Conservation (phyloP, 2,797 vertebrate species). For the Sebastes goodei region DNA sequence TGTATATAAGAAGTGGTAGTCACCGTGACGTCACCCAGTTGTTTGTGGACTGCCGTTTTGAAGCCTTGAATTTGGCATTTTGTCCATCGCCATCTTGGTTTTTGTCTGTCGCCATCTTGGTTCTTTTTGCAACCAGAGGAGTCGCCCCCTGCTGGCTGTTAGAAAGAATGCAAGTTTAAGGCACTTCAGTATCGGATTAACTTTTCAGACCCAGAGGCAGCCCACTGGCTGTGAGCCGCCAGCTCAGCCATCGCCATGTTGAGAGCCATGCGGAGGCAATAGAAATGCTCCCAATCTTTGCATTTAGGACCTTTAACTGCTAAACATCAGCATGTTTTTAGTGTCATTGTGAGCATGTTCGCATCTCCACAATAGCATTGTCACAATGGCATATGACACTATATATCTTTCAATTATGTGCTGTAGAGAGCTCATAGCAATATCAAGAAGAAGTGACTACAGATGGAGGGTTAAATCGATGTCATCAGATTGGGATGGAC, state of each 20-base stretch:
- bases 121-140: background rate
- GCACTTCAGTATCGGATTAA: too few species aligned
- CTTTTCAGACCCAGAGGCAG: too few species aligned
- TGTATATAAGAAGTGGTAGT: too few species aligned
- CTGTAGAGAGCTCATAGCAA: background rate
- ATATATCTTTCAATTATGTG: background rate
- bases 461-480: constrained; percentile 35
- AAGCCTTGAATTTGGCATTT: too few species aligned
- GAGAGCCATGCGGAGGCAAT: background rate
- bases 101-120: background rate
- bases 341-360: background rate
- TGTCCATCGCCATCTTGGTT: too few species aligned
- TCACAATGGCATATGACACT: background rate
- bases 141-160: background rate
- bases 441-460: constrained; percentile 15
- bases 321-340: background rate
- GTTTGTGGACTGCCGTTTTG: too few species aligned
- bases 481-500: constrained; percentile 52
- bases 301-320: background rate
- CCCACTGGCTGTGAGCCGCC: too few species aligned
- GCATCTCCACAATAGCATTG: background rate
- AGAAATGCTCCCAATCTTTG: background rate
- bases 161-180: too few species aligned
- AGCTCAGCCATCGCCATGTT: background rate
- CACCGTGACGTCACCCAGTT: too few species aligned